phyloP scores from a whole-genome alignment of 2,113 vertebrate species.

The Gymnarchus niloticus region DNA sequence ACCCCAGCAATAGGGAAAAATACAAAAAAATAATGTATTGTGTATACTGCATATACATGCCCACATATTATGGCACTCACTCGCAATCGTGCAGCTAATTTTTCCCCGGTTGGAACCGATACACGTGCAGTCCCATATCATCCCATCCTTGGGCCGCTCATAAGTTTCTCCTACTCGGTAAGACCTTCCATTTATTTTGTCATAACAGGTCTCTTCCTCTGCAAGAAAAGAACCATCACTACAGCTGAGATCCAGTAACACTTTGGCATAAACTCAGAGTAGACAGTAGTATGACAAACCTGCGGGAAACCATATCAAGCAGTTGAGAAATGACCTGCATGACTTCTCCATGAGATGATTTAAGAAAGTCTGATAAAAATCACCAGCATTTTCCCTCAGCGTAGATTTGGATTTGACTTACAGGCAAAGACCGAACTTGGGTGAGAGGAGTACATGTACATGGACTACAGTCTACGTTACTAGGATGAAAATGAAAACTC shows the following conservation, averaged over 20 bases:
- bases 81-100: slow-evolving; percentile 95
- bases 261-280: background rate
- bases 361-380: background rate
- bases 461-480: background rate
- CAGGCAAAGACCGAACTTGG: background rate
- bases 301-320: background rate
- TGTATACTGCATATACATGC: background rate
- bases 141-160: slow-evolving; percentile 85
- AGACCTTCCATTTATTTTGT: slow-evolving; percentile 79
- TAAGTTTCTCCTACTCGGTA: slow-evolving; percentile 90
- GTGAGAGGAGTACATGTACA: background rate
- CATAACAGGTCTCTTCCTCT: slow-evolving; percentile 89
- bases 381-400: background rate
- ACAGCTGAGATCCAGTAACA: background rate
- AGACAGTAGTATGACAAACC: background rate
- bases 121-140: slow-evolving; percentile 99
- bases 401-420: background rate
- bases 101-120: slow-evolving; percentile 82
- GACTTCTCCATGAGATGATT: background rate
- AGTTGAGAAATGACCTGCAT: background rate
- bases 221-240: slow-evolving; percentile 17
- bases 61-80: slow-evolving; percentile 57
- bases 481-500: slow-evolving; percentile 43
- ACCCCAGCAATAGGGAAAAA: background rate
- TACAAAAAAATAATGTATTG: background rate